Percentiles rank a stretch among this genome's conserved stretches.
phyloP scores from a whole-genome alignment of 1,140 invertebrate species.

The Zaprionus davidi region DNA sequence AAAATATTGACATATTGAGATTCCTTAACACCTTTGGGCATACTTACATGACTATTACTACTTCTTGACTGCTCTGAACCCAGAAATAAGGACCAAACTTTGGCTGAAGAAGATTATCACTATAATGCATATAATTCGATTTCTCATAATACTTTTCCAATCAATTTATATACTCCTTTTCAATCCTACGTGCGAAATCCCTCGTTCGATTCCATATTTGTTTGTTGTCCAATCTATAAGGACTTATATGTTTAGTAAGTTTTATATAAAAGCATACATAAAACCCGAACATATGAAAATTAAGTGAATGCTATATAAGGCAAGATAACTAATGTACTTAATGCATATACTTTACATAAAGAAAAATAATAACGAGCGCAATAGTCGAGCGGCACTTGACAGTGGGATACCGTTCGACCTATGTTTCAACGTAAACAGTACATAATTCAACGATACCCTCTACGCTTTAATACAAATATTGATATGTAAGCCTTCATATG shows the following conservation, averaged over 20 bases:
- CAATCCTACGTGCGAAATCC: constrained; percentile 88
- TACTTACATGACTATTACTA: constrained; percentile 92
- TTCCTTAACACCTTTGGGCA: constrained; percentile 92
- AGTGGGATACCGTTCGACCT: too few species aligned
- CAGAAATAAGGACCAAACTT: constrained; percentile 87
- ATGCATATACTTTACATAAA: too few species aligned
- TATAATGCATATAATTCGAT: constrained; percentile 90
- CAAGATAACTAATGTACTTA: too few species aligned
- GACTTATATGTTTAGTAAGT: constrained; percentile 92
- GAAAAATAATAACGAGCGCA: too few species aligned
- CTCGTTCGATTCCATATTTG: constrained; percentile 86
- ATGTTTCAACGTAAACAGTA: too few species aligned
- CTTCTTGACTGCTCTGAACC: constrained; percentile 87
- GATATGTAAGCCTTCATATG: too few species aligned
- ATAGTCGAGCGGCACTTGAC: too few species aligned
- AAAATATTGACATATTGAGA: constrained; percentile 86
- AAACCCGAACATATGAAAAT: neutral
- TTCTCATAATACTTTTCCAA: constrained; percentile 88
- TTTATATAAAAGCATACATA: constrained; percentile 86
- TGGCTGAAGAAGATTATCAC: constrained; percentile 96
- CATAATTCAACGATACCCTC: too few species aligned
- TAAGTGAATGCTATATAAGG: neutral
- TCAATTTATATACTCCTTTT: constrained; percentile 86
- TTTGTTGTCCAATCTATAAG: constrained; percentile 85
- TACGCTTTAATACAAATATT: too few species aligned